phyloP scores from a whole-genome alignment of 1,140 invertebrate species.

The Drosophila kanapiae region DNA sequence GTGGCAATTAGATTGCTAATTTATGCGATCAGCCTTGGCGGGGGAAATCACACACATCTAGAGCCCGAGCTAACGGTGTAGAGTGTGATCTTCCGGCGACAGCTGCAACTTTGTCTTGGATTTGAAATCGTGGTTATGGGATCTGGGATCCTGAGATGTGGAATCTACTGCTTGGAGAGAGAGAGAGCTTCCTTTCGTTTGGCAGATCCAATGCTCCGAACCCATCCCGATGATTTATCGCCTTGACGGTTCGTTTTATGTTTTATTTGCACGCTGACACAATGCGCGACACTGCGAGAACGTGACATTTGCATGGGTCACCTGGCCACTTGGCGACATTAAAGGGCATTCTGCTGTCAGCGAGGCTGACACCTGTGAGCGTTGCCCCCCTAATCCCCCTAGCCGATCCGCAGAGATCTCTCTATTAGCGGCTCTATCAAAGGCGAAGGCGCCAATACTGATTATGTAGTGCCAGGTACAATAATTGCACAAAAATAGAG shows the following conservation, averaged over 20 bases:
- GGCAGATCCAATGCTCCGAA: conserved; percentile 16
- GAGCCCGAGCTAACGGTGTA: conserved; percentile 20
- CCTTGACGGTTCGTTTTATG: conserved; percentile 74
- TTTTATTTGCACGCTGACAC: conserved; percentile 77
- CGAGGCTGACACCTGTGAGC: conserved; percentile 72
- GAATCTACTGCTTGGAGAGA: background rate
- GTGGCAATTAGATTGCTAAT: conserved; percentile 77
- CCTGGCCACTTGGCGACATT: conserved; percentile 67
- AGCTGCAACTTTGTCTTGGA: conserved; percentile 34
- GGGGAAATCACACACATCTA: conserved; percentile 15
- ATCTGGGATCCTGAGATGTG: background rate
- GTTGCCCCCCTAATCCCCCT: background rate
- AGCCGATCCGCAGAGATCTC: conserved; percentile 8
- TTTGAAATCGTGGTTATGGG: conserved; percentile 1
- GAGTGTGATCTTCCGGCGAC: conserved; percentile 47
- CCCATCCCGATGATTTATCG: conserved; percentile 73
- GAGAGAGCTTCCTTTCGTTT: conserved; percentile 12
- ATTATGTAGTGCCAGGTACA: conserved; percentile 40
- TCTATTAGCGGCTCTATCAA: conserved; percentile 62
- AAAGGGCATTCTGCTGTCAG: conserved; percentile 82
- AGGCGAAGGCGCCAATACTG: conserved; percentile 55
- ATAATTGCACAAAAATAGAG: conserved; percentile 17
- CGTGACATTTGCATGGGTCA: conserved; percentile 77
- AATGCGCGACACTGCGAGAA: conserved; percentile 57
- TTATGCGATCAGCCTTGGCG: conserved; percentile 61